Percentiles rank a stretch among this genome's conserved stretches.
These are phyloP conservation scores for Diprion similis DNA, from an alignment of 1,140 invertebrate genomes.

Conservation along the genomic window DNA sequence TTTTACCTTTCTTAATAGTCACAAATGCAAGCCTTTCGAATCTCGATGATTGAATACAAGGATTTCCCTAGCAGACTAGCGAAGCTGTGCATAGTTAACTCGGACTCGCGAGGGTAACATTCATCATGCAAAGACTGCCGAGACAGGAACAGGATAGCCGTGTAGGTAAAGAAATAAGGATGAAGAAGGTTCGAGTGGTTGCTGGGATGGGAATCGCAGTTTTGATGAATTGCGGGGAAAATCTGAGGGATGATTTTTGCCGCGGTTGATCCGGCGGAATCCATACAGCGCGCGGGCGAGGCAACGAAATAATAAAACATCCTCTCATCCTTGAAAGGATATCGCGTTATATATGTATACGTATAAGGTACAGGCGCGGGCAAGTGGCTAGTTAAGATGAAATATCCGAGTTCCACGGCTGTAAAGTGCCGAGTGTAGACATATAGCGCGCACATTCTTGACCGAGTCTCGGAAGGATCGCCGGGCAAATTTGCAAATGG, in stretches of 20 bases:
- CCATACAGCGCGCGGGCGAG: background rate
- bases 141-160: background rate
- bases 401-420: too few relatives aligned
- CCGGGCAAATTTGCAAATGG: too few relatives aligned
- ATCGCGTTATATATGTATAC: too few relatives aligned
- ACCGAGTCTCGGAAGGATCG: too few relatives aligned
- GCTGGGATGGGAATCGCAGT: background rate
- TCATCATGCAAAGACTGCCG: background rate
- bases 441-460: too few relatives aligned
- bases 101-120: background rate
- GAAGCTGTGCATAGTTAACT: background rate
- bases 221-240: slow-evolving; percentile 15
- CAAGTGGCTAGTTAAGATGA: too few relatives aligned
- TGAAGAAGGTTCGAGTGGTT: background rate
- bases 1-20: too few relatives aligned
- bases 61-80: background rate
- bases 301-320: background rate
- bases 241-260: background rate
- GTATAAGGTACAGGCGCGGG: too few relatives aligned
- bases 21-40: background rate
- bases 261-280: background rate
- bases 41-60: background rate
- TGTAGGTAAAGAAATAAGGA: background rate
- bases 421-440: too few relatives aligned
- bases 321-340: background rate